phyloP scores from a whole-genome alignment of 2,797 vertebrate species.

The Pagetopsis macropterus region DNA sequence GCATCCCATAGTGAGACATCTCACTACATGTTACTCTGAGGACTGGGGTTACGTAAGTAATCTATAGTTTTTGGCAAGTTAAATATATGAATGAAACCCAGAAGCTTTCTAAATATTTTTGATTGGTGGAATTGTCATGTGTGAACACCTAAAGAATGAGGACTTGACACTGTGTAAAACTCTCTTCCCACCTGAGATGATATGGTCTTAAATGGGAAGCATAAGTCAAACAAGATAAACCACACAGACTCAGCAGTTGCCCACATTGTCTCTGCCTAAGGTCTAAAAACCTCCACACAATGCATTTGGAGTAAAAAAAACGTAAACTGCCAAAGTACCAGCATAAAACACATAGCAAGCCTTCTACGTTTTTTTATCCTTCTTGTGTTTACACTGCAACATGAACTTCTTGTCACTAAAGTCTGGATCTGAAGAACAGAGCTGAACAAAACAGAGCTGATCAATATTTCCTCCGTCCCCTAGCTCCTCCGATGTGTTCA shows the following conservation, averaged over 20 bases:
- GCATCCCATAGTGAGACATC: too few relatives aligned
- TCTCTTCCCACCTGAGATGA: slow-evolving; percentile 15
- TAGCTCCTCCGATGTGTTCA: slow-evolving; percentile 33
- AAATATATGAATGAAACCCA: not conserved
- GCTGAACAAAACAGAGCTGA: slow-evolving; percentile 37
- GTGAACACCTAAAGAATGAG: slow-evolving; percentile 1
- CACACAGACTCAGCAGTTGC: slow-evolving; percentile 18
- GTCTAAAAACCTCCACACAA: slow-evolving; percentile 23
- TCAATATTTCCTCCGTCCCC: slow-evolving; percentile 33
- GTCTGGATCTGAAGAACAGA: slow-evolving; percentile 26
- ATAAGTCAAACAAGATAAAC: slow-evolving; percentile 37
- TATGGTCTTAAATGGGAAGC: slow-evolving; percentile 16
- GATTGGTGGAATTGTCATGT: not conserved
- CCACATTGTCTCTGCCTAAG: slow-evolving; percentile 32
- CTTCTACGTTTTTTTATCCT: slow-evolving; percentile 13
- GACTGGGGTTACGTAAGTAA: too few relatives aligned
- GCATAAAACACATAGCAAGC: slow-evolving; percentile 5
- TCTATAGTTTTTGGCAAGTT: not conserved
- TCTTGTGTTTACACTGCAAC: slow-evolving; percentile 28
- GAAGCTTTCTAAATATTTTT: not conserved
- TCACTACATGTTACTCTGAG: too few relatives aligned
- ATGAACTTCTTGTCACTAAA: slow-evolving; percentile 18
- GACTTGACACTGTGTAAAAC: slow-evolving; percentile 5
- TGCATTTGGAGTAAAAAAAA: slow-evolving; percentile 16
- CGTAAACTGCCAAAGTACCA: not conserved